These are phyloP conservation scores for Penaeus chinensis DNA, from an alignment of 1,140 invertebrate species.

Conservation along the genomic window DNA sequence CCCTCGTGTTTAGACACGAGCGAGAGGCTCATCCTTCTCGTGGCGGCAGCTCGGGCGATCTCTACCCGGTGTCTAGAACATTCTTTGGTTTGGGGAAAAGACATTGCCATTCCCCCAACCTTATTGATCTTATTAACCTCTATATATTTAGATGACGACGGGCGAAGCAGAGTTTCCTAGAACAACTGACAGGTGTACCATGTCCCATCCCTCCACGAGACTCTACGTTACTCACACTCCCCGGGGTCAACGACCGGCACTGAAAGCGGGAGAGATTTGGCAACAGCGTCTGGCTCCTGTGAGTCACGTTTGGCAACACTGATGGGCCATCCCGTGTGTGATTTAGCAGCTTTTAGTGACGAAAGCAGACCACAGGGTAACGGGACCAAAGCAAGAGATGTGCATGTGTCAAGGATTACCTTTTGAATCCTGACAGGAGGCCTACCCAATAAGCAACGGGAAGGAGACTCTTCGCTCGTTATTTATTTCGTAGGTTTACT, in stretches of 20 bases:
- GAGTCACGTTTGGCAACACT: conserved; percentile 48
- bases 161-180: too few species aligned
- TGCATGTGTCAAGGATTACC: neutral
- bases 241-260: conserved; percentile 38
- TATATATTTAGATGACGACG: too few species aligned
- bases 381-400: conserved; percentile 1
- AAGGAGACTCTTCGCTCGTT: neutral
- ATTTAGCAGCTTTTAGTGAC: conserved; percentile 42
- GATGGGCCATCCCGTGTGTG: conserved; percentile 30
- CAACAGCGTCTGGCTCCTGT: conserved; percentile 29
- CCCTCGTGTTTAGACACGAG: too few species aligned
- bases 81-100: too few species aligned
- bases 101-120: too few species aligned
- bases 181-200: too few species aligned
- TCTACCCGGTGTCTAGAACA: too few species aligned
- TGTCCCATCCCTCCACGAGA: neutral
- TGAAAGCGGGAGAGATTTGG: conserved; percentile 34
- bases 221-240: conserved; percentile 30
- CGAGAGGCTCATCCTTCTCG: too few species aligned
- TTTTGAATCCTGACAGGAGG: conserved; percentile 14
- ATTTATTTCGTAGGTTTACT: too few species aligned
- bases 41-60: too few species aligned
- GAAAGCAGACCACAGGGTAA: conserved; percentile 31
- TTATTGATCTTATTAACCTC: too few species aligned
- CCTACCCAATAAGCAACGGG: too few species aligned